Base-by-base conservation (phyloP, 53 echinoderm and acorn worm genomes). In the Zoroaster sp. region DNA sequence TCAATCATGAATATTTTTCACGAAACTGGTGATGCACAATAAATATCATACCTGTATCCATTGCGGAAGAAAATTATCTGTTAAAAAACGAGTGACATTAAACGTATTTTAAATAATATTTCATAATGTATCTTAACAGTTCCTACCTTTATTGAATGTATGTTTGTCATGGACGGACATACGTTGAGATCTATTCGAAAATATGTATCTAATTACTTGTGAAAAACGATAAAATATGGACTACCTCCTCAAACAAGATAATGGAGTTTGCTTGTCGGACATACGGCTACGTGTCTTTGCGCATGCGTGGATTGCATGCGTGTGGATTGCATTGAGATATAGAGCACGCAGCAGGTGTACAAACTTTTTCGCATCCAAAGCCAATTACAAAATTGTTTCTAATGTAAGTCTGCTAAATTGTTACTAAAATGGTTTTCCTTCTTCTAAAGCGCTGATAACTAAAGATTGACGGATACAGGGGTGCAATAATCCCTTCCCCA, bases 201-300 rank as follows among this genome's bases (percentile, higher is more conserved):
- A 4, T 46, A n/a, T 35, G n/a, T n/a, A 28, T 25, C 9, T 11
- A 52, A 51, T 51, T 30, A 42, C 46, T 85, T 49, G 6, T 8
- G 37, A 85, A 85, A 78, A 85, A 35, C 3, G 85, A 36, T 46
- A 70, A 85, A 85, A 85, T 85, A 85, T 85, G 85, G 85, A 41
- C 17, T 49, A 18, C 21, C 14, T 35, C 18, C 14, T 37, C 70
- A 85, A n/a, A 33, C 34, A 47, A 47, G 51, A 34, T 31, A 2
- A 12, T 14, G 23, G 31, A 35, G 35, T 35, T 18, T 25, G 9
- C 38, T 54, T 44, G 69, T 47, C 18, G 35, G 35, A 35, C 69
- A 28, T 70, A 69, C 85, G 85, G 71, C 85, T 85, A 85, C 85
- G 85, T 85, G 85, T 85, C 85, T 85, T 85, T 85, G 52, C 85